A percentile compares a stretch with the other conserved stretches of the same genome.
These are phyloP conservation scores for Drosophila equinoxialis DNA, from an alignment of 1,140 invertebrate genomes.

Conservation along the genomic window DNA sequence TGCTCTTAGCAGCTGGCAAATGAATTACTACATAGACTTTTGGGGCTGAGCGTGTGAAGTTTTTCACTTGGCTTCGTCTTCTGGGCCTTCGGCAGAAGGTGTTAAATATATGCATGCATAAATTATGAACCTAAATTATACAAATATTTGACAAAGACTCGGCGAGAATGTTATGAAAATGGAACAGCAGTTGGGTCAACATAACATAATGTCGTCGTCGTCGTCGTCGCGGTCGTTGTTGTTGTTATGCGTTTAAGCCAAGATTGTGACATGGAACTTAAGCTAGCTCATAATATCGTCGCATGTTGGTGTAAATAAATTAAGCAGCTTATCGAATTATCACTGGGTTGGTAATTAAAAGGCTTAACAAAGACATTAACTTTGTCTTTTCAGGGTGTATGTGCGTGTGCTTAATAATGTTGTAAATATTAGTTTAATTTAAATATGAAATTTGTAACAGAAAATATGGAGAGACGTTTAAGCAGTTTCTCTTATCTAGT, in stretches of 20 bases:
- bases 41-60: constrained; percentile 34
- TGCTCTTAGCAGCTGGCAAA: constrained; percentile 19
- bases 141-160: constrained; percentile 6
- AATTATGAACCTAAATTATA: constrained; percentile 54
- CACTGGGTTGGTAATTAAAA: constrained; percentile 50
- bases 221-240: background rate
- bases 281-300: constrained; percentile 29
- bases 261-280: constrained; percentile 33
- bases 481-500: background rate
- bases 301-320: constrained; percentile 44
- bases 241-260: constrained; percentile 46
- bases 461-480: too few species aligned
- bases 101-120: constrained; percentile 59
- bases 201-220: background rate
- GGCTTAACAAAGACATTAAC: constrained; percentile 27
- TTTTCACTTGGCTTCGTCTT: constrained; percentile 16
- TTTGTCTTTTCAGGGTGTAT: background rate
- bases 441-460: background rate
- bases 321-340: constrained; percentile 49
- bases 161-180: constrained; percentile 1
- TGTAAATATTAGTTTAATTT: constrained; percentile 1
- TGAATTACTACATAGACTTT: constrained; percentile 21
- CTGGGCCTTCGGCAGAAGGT: background rate
- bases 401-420: background rate
- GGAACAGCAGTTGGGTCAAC: constrained; percentile 2